phyloP scores from a whole-genome alignment of 2,888 invertebrate species.

The Sicus ferrugineus region DNA sequence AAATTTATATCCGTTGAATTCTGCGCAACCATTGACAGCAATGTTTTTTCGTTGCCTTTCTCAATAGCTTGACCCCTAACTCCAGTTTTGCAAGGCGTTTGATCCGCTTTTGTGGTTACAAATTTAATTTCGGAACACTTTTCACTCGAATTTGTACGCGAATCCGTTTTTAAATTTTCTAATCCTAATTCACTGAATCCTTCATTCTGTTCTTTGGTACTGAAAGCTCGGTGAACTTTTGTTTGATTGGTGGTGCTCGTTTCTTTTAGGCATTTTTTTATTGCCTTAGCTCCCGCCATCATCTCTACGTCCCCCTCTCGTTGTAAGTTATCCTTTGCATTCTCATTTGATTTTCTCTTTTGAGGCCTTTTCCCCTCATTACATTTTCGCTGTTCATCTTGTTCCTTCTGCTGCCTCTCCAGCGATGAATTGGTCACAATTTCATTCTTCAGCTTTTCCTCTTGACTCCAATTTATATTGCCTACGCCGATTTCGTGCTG shows the following conservation, averaged over 20 bases:
- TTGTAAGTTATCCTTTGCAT: neutral
- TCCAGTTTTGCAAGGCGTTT: too few species aligned
- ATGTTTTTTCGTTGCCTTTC: too few species aligned
- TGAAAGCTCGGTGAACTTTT: neutral
- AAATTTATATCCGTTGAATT: too few species aligned
- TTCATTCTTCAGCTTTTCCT: neutral
- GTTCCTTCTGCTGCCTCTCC: neutral
- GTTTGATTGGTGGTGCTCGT: neutral
- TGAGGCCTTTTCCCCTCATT: constrained; percentile 37
- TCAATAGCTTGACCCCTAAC: too few species aligned
- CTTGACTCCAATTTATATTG: constrained; percentile 72
- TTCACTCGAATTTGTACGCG: too few species aligned
- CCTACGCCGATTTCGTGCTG: constrained; percentile 78
- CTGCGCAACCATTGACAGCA: too few species aligned
- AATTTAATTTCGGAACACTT: too few species aligned
- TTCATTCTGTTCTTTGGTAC: neutral
- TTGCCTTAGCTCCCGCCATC: neutral
- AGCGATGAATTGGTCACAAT: too few species aligned
- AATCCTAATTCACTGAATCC: too few species aligned
- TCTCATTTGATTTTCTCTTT: constrained; percentile 14
- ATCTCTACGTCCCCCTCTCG: neutral
- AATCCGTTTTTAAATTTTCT: too few species aligned
- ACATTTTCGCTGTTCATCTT: constrained; percentile 41
- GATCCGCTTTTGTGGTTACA: too few species aligned
- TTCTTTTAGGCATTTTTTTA: neutral